Base-by-base conservation (phyloP, 2,797 vertebrate species). In the Podarcis lilfordi region DNA sequence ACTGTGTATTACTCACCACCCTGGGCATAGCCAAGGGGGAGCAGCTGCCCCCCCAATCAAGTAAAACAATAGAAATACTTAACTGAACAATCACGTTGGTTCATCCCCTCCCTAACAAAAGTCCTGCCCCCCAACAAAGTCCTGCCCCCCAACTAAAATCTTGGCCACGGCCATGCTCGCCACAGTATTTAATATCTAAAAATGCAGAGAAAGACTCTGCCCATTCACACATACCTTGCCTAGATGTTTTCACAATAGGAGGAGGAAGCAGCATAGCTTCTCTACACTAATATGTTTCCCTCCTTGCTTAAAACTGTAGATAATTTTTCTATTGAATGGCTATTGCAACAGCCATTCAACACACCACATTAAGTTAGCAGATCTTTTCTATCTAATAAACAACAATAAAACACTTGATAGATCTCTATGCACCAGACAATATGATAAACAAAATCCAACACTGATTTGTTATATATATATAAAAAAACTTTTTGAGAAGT, bases 401-500 rank as follows among this genome's bases (percentile, higher is more conserved):
- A 91, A 90, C 77, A 88, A 88, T 87, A 91, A 92, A 95, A 94
- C 61, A 77, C 78, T 82, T 19, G 90, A 80, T 90, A 89, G 90
- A 89, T 92, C n/a, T 87, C 19, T 89, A 66, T 91, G 82, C 86
- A 66, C 89, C 83, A 72, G 91, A 89, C 83, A 93, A 78, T 82
- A 92, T 88, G 89, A 84, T 87, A 90, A 86, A 93, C 87, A 93
- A 93, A 94, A 93, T 91, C 85, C 89, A 92, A 91, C 80, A 90
- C 93, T 95, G 94, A 94, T 50, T 55, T 13, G 11, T 50, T 13
- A 50, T 55, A 55, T 55, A 50, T 50, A 13, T 15, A 40, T 92
- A 21, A 21, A 95, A 93, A 61, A 21, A 95, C 77, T 32, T 68
- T 93, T 90, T 95, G 94, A 94, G 89, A 95, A 89, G 68, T 91